These are phyloP conservation scores for Aphidius colemani DNA, from an alignment of 2,888 invertebrate genomes.

Conservation along the genomic window DNA sequence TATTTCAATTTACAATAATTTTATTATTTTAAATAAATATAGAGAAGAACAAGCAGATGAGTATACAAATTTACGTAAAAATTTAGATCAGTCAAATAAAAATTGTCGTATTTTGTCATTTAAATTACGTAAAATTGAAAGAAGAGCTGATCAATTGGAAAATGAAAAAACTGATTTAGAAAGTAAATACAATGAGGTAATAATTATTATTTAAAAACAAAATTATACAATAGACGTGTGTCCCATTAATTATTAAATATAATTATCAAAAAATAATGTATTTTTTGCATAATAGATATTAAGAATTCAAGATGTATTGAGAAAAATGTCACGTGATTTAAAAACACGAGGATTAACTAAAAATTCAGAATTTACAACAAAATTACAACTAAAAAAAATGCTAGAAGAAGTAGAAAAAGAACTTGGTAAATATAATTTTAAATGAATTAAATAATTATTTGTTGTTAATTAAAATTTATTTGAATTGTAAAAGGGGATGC, in stretches of 20 bases:
- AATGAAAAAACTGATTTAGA: slow-evolving; percentile 79
- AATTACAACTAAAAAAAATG: slow-evolving; percentile 79
- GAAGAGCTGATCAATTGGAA: slow-evolving; percentile 84
- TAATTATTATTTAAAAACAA: slow-evolving; percentile 15
- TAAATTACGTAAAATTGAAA: slow-evolving; percentile 94
- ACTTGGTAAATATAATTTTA: slow-evolving; percentile 71
- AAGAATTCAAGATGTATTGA: too few relatives aligned
- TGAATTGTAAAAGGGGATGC: slow-evolving; percentile 45
- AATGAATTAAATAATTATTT: neutral
- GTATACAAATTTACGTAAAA: slow-evolving; percentile 90
- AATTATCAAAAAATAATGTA: too few relatives aligned
- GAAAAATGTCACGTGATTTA: slow-evolving; percentile 65
- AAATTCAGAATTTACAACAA: slow-evolving; percentile 73
- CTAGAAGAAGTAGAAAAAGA: slow-evolving; percentile 87
- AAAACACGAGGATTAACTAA: slow-evolving; percentile 75
- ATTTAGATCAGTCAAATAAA: slow-evolving; percentile 95
- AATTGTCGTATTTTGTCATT: slow-evolving; percentile 98
- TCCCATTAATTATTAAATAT: too few relatives aligned
- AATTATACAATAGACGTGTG: too few relatives aligned
- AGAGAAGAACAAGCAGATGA: slow-evolving; percentile 97
- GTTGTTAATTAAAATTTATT: neutral
- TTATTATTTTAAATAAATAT: slow-evolving; percentile 41
- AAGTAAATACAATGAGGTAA: slow-evolving; percentile 68
- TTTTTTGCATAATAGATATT: slow-evolving; percentile 58
- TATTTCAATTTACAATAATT: slow-evolving; percentile 15